These are phyloP conservation scores for Gymnocheta viridis DNA, from an alignment of 2,888 invertebrate species.

Conservation along the genomic window DNA sequence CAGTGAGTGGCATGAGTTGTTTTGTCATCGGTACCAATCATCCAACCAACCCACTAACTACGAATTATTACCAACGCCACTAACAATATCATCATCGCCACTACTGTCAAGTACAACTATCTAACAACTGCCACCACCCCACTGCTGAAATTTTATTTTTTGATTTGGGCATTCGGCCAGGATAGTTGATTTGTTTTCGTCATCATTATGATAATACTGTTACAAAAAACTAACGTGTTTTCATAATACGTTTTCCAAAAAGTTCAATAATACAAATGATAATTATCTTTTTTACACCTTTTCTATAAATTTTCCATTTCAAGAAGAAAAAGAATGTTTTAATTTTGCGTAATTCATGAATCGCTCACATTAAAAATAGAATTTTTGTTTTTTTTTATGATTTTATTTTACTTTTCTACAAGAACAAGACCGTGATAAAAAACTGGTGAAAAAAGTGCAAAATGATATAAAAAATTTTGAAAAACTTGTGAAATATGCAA, in stretches of 20 bases:
- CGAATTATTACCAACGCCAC: constrained; percentile 40
- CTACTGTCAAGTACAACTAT: constrained; percentile 47
- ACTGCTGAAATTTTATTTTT: constrained; percentile 4
- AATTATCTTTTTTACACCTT: constrained; percentile 62
- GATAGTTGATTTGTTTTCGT: constrained; percentile 52
- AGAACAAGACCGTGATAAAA: constrained; percentile 69
- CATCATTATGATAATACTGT: constrained; percentile 46
- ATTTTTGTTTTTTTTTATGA: constrained; percentile 73
- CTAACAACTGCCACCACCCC: constrained; percentile 16
- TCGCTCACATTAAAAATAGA: constrained; percentile 78
- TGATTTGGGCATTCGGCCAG: constrained; percentile 60
- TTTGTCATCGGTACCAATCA: constrained; percentile 51
- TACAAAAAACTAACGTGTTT: constrained; percentile 53
- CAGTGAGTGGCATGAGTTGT: constrained; percentile 37
- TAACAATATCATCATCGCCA: constrained; percentile 32
- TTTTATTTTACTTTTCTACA: constrained; percentile 75
- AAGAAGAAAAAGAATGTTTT: constrained; percentile 73
- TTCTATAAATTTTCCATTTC: constrained; percentile 76
- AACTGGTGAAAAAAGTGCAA: constrained; percentile 58
- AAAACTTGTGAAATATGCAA: constrained; percentile 57
- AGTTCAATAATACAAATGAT: constrained; percentile 45
- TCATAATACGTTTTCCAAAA: constrained; percentile 28
- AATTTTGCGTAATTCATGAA: constrained; percentile 80
- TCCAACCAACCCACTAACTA: constrained; percentile 44
- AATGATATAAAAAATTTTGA: constrained; percentile 29